These are phyloP conservation scores for Diarsia dahlii DNA, from an alignment of 2,888 invertebrate species.

Conservation along the genomic window DNA sequence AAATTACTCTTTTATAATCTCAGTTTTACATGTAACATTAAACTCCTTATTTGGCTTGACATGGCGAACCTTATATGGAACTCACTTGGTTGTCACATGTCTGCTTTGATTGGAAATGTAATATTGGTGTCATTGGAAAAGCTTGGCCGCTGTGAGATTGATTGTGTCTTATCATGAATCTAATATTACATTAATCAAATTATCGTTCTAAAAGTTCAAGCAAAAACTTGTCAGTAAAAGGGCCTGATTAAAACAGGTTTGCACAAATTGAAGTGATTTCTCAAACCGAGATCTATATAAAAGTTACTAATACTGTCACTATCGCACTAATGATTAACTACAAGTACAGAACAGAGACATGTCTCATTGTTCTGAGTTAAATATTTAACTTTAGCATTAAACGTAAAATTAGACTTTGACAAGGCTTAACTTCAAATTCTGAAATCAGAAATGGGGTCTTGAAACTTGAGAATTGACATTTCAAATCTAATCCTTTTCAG, in stretches of 20 bases:
- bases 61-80: not conserved
- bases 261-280: conserved; percentile 1
- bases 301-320: not conserved
- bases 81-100: conserved; percentile 13
- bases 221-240: not conserved
- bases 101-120: not conserved
- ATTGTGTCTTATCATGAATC: not conserved
- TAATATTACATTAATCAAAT: conserved; percentile 6
- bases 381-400: not conserved
- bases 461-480: not conserved
- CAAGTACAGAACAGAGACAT: not conserved
- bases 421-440: not conserved
- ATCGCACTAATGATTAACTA: not conserved
- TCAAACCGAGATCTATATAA: not conserved
- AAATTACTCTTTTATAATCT: conserved; percentile 17
- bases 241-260: not conserved
- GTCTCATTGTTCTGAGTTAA: not conserved
- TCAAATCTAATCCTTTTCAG: not conserved
- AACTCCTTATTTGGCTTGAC: not conserved
- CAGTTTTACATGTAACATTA: conserved; percentile 18
- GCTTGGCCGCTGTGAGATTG: not conserved
- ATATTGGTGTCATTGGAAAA: conserved; percentile 9
- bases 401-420: not conserved
- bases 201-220: not conserved
- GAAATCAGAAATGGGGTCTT: not conserved